Evolutionary conservation across 1,140 invertebrate genomes (phyloP).

Genomic region (Araneus ventricosus): DNA sequence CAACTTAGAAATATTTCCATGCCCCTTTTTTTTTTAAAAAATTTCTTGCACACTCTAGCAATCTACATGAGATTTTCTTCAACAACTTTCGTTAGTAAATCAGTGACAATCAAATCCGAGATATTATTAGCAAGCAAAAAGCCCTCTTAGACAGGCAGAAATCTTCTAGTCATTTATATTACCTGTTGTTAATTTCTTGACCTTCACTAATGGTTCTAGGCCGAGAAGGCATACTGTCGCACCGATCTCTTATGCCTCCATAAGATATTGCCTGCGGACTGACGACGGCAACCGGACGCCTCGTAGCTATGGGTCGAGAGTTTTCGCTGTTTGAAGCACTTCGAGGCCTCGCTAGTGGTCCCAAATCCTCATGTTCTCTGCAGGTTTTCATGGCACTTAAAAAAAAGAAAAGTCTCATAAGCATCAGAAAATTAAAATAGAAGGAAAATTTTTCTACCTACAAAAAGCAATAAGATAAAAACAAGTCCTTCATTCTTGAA

Average conservation of each 20-base stretch:
- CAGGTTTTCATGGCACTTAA: slow-evolving; percentile 76
- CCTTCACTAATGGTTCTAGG: slow-evolving; percentile 85
- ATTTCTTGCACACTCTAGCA: too few relatives aligned
- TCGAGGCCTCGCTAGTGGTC: slow-evolving; percentile 66
- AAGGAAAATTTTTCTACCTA: neutral
- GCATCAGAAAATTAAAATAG: too few relatives aligned
- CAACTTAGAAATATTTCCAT: too few relatives aligned
- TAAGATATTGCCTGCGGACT: slow-evolving; percentile 58
- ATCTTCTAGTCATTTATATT: neutral
- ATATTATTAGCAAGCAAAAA: too few relatives aligned
- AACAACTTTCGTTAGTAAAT: too few relatives aligned
- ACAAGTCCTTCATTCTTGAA: too few relatives aligned
- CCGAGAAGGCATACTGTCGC: slow-evolving; percentile 88
- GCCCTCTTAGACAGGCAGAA: neutral
- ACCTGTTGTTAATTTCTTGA: slow-evolving; percentile 74
- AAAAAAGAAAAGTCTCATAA: too few relatives aligned
- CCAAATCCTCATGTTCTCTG: slow-evolving; percentile 73
- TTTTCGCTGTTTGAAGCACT: slow-evolving; percentile 76
- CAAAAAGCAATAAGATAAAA: too few relatives aligned
- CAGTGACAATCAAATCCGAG: too few relatives aligned
- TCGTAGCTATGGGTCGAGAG: slow-evolving; percentile 70
- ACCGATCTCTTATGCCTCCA: slow-evolving; percentile 84
- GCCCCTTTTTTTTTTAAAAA: too few relatives aligned
- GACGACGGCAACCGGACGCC: slow-evolving; percentile 68
- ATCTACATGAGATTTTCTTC: too few relatives aligned